Evolutionary conservation across 2,113 vertebrate species (phyloP), one percentile per base, ranked within the genome.

Genomic region (Percopsis transmontana): DNA sequence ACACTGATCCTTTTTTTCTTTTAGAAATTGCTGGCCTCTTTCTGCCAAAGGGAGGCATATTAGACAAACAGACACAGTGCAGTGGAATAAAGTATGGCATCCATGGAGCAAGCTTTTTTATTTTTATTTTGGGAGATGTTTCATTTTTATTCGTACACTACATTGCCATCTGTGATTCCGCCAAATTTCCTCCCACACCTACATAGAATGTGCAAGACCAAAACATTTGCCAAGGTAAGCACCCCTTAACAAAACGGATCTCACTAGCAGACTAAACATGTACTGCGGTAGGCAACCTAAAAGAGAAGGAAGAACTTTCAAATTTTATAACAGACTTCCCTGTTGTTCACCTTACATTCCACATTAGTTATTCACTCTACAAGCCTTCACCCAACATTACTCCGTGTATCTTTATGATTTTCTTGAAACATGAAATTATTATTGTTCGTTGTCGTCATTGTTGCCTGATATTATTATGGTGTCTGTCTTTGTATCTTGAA

Each of bases 401-500:
- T 58, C 56, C 39, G 12, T 59, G 19, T 58, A 48, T 44, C 8
- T 72, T 14, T 41, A 12, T 12, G 56, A 66, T 61, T 8, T 50
- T 5, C n/a, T 9, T 45, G 44, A 4, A 33, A 52, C 19, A 51
- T 66, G 1, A 66, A 72, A 72, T 44, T 23, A 50, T 67, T 55
- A 71, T 52, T 47, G 60, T 74, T 74, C 72, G 42, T 71, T 67
- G 20, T 48, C 60, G 45, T 76, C 80, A 42, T 72, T 84, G 20
- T 84, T 72, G 52, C 48, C 23, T 80, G 57, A 60, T 72, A 71
- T 18, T 69, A 33, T 15, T 9, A 3, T 58, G 41, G 39, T 86
- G 64, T 61, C 66, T 74, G 48, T 72, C 59, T 78, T 70, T 84
- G 48, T 89, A 63, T 87, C 20, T 80, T 67, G 42, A 90, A 70